Base-by-base conservation (phyloP, 1,140 invertebrate genomes). In the Conopomorpha cramerella region DNA sequence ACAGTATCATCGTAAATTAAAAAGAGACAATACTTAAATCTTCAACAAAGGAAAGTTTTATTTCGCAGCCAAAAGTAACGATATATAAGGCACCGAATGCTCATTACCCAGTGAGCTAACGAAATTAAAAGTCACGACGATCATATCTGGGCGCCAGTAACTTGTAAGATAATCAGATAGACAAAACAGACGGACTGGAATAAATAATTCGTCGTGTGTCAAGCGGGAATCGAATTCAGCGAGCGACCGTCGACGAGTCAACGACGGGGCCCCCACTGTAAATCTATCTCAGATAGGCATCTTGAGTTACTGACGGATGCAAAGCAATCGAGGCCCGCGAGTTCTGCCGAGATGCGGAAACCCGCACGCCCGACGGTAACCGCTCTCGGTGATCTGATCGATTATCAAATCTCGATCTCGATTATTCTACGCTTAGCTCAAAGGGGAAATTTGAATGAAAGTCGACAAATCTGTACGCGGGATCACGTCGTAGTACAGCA, bases 261-360 rank as follows among this genome's bases (percentile, higher is more conserved):
- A n/a, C n/a, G n/a, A n/a, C n/a, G n/a, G n/a, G n/a, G n/a, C n/a
- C n/a, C n/a, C 56, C 58, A 66, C 70, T 74, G 66, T 74, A 74
- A 74, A 74, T 74, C 61, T 67, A 64, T 65, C 58, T 59, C 50
- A 43, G 70, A 74, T 74, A 70, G 55, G 55, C 55, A 74, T 74
- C 70, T 71, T 71, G 65, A 71, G 67, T 55, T 67, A 67, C 61
- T 58, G 45, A 67, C 64, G 70, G 59, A 74, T 70, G 70, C 60
- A 62, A 68, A 71, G 67, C 61, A 55, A 23, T 23, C 19, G 19
- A 23, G 19, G 19, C 55, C 51, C 57, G 54, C 49, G 25, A 30
- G n/a, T 13, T 37, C 36, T 42, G 53, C 42, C 58, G 36, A 45
- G 66, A 65, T 66, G 56, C 58, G 57, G 50, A 58, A 57, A 60